These are phyloP conservation scores for Epicampocera succincta DNA, from an alignment of 2,888 invertebrate species.

Conservation along the genomic window DNA sequence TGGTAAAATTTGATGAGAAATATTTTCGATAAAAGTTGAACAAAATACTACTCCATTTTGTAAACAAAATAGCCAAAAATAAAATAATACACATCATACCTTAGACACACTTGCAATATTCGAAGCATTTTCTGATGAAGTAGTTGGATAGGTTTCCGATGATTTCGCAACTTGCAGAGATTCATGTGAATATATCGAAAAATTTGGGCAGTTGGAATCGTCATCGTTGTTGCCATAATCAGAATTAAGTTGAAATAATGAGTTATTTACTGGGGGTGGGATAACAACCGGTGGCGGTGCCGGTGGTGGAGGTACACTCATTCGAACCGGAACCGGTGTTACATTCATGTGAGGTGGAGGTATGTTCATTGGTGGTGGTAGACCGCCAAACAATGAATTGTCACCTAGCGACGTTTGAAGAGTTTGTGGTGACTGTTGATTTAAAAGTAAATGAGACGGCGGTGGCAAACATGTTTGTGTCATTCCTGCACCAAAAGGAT, in stretches of 20 bases:
- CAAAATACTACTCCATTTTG: constrained; percentile 67
- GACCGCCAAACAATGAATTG: constrained; percentile 72
- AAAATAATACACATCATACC: constrained; percentile 74
- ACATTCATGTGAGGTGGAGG: constrained; percentile 64
- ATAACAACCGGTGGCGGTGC: constrained; percentile 78
- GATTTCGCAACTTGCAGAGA: constrained; percentile 85
- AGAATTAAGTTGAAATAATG: constrained; percentile 78
- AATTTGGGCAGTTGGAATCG: constrained; percentile 91
- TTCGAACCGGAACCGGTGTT: constrained; percentile 54
- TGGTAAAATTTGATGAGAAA: background rate
- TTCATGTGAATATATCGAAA: constrained; percentile 91
- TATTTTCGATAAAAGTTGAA: background rate
- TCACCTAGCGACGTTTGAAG: constrained; percentile 49
- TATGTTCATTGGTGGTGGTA: constrained; percentile 74
- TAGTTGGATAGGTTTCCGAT: constrained; percentile 71
- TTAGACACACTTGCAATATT: constrained; percentile 72
- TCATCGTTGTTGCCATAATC: constrained; percentile 83
- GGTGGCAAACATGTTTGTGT: constrained; percentile 62
- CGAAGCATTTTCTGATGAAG: constrained; percentile 11
- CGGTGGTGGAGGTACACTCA: constrained; percentile 77
- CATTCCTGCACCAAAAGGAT: constrained; percentile 34
- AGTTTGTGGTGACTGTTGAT: constrained; percentile 43
- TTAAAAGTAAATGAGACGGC: constrained; percentile 58
- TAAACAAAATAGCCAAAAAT: constrained; percentile 46
- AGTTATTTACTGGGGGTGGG: constrained; percentile 76